Base-by-base conservation (phyloP, 1,140 invertebrate species). In the Mya arenaria region DNA sequence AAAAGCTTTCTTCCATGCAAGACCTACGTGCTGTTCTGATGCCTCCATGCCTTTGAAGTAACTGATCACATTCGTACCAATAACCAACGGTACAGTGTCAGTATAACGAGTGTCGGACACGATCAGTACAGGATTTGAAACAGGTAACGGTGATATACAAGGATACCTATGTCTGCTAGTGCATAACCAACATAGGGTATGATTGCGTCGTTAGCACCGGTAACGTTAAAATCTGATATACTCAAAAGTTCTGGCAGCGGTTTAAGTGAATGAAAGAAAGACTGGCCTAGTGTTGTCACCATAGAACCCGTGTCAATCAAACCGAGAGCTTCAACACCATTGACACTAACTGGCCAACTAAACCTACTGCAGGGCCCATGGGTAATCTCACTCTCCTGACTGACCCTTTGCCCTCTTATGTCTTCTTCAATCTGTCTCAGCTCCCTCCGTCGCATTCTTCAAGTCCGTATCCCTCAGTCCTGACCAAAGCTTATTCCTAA, bases 371-470 rank as follows among this genome's bases (percentile, higher is more conserved):
- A 4, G 41, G 68, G 10, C 28, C 41, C 6, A n/a, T 52, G 10
- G 15, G 19, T 0, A 17, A 28, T 3, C 5, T 8, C 28, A 13
- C 10, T 52, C 41, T 28, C 34, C 48, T 34, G 48, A 55, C 41
- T 52, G 25, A 13, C 41, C 41, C 2, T 52, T 52, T 3, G 41
- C n/a, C 6, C 2, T 37, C 41, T 66, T 5, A 66, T 32, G 4
- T 66, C 63, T n/a, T 66, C 34, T 37, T 66, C 63, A 8, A 66
- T 34, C 32, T 37, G 32, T 37, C 63, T 36, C 32, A 66, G 23
- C 34, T 66, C 63, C 34, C 30, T 25, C 25, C 3, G 19, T 36
- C 5, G 17, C 39, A 68, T 39, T 68, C 2, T 41, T 39, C 37
- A 44, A 41, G 28, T 68, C 65, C 37, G 48, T 36, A 44, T 44